Conservation (phyloP, 2,797 vertebrate genomes). For the Crenuchus spilurus region DNA sequence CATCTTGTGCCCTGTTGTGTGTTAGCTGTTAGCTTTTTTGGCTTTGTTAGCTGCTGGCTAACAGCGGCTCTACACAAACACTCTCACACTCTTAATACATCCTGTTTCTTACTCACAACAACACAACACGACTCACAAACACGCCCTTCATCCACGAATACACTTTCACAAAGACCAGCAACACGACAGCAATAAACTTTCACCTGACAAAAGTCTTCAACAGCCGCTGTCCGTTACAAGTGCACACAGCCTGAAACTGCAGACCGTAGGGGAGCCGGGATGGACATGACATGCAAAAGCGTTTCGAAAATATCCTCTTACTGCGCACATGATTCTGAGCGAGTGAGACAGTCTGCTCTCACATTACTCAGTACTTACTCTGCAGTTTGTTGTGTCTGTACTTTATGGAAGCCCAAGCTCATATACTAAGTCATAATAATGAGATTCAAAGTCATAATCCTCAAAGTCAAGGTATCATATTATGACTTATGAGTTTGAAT, state of each 20-base stretch:
- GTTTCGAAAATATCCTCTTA: background rate
- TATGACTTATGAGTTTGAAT: no score
- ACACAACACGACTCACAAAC: background rate
- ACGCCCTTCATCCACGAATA: background rate
- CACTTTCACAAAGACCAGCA: background rate
- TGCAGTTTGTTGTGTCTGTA: no score
- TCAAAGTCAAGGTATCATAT: no score
- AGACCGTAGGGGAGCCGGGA: constrained; percentile 61
- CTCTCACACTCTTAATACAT: background rate
- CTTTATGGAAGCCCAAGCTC: no score
- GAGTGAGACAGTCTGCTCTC: background rate
- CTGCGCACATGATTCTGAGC: no score
- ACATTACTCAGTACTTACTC: no score
- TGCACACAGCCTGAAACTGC: constrained; percentile 53
- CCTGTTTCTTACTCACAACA: background rate
- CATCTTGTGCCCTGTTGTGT: background rate
- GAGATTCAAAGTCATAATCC: no score
- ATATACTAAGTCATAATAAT: no score
- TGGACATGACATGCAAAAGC: constrained; percentile 6
- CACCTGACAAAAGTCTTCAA: constrained; percentile 58
- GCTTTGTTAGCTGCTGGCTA: constrained; percentile 21
- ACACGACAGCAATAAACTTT: constrained; percentile 62
- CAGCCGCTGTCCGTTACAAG: constrained; percentile 29
- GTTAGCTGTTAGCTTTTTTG: background rate
- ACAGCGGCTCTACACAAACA: background rate